These are phyloP conservation scores for Anguilla japonica DNA, from an alignment of 2,113 vertebrate genomes.

Conservation along the genomic window DNA sequence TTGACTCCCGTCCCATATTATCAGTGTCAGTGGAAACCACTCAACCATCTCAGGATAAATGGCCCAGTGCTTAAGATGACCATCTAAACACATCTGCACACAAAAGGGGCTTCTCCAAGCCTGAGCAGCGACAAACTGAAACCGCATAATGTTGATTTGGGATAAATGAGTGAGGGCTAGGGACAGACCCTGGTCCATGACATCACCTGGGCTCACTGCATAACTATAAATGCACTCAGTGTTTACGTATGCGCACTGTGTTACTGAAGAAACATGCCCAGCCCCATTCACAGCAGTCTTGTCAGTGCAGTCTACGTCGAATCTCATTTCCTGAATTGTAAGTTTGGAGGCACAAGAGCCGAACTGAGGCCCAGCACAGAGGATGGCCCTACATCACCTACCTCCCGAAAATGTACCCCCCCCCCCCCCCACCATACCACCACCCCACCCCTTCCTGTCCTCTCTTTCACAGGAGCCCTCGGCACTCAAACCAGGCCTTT, in stretches of 20 bases:
- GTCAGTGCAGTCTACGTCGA: neutral
- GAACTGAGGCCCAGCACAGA: neutral
- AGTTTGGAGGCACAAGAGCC: neutral
- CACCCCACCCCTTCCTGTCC: neutral
- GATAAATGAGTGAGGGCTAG: neutral
- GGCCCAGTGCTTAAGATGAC: neutral
- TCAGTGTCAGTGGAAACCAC: neutral
- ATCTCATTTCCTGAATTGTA: neutral
- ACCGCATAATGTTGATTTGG: neutral
- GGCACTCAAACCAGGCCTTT: constrained; percentile 41
- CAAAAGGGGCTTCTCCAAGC: neutral
- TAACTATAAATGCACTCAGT: neutral
- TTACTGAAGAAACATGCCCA: neutral
- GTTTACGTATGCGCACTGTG: neutral
- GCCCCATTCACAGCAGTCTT: neutral
- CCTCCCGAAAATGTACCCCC: neutral
- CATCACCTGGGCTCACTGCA: neutral
- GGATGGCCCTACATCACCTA: neutral
- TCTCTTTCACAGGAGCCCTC: constrained; percentile 29
- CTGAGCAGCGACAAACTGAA: neutral
- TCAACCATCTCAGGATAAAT: neutral
- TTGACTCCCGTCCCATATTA: neutral
- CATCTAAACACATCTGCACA: neutral
- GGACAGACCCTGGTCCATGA: neutral
- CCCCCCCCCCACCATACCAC: too few relatives aligned